Evolutionary conservation across 1,140 invertebrate species (phyloP).

Genomic region (Macrostomum lignano): DNA sequence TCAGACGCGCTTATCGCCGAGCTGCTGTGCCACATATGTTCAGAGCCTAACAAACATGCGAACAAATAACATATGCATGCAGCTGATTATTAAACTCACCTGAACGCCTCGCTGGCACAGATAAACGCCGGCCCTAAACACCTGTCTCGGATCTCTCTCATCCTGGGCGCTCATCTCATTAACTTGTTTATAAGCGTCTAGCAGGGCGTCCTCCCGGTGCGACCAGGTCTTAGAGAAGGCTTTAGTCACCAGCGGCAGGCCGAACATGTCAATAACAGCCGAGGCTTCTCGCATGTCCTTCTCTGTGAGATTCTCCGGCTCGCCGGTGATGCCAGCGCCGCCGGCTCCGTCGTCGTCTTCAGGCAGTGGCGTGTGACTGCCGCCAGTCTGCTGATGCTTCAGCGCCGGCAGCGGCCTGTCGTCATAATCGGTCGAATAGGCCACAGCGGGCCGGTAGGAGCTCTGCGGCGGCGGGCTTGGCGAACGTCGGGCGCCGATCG

Average conservation of each 20-base stretch:
- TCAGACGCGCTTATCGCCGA: no score
- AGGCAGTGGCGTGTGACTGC: slow-evolving; percentile 2
- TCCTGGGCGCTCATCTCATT: no score
- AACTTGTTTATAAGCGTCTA: slow-evolving; percentile 42
- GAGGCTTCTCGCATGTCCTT: slow-evolving; percentile 61
- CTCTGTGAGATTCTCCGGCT: slow-evolving; percentile 31
- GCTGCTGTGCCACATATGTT: no score
- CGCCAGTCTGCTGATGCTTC: slow-evolving; percentile 7
- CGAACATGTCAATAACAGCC: slow-evolving; percentile 59
- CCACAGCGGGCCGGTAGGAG: no score
- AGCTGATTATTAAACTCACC: no score
- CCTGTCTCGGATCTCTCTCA: no score
- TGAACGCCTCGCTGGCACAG: no score
- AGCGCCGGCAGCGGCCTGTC: slow-evolving; percentile 45
- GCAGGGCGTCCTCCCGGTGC: slow-evolving; percentile 59
- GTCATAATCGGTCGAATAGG: slow-evolving; percentile 41
- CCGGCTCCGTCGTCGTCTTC: background rate
- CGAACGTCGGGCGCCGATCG: no score
- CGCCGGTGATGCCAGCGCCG: slow-evolving; percentile 12
- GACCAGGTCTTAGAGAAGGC: slow-evolving; percentile 70
- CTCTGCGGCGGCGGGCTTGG: no score
- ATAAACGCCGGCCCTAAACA: no score
- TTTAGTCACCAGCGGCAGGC: slow-evolving; percentile 55
- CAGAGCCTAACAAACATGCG: no score
- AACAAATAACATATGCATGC: no score